These are phyloP conservation scores for Stegastes partitus DNA, from an alignment of 2,113 vertebrate species.

Conservation along the genomic window DNA sequence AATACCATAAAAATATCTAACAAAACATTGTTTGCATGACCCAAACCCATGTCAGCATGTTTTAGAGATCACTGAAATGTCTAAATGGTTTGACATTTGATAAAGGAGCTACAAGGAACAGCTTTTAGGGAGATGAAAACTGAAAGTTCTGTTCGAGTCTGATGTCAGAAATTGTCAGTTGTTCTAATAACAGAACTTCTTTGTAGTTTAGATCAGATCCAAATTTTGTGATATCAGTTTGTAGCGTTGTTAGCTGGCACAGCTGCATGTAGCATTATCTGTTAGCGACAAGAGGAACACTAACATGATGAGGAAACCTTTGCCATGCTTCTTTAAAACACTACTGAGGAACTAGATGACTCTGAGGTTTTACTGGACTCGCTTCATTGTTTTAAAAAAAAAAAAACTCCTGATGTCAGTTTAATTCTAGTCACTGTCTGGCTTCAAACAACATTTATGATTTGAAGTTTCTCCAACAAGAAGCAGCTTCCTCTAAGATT, in stretches of 20 bases:
- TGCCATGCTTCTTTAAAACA: neutral
- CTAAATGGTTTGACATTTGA: conserved; percentile 8
- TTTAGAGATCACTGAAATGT: neutral
- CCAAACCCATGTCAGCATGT: conserved; percentile 6
- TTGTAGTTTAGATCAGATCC: too few relatives aligned
- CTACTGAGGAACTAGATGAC: neutral
- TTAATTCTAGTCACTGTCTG: neutral
- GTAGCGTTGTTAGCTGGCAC: neutral
- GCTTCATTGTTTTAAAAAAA: neutral
- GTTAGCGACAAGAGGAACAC: neutral
- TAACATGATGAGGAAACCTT: neutral
- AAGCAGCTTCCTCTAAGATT: neutral
- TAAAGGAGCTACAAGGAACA: neutral
- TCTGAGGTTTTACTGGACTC: neutral
- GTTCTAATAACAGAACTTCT: neutral
- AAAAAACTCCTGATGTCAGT: neutral
- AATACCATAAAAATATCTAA: conserved; percentile 5
- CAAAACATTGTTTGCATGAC: conserved; percentile 1
- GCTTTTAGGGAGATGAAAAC: neutral
- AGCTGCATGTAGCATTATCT: neutral
- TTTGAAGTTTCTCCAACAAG: neutral
- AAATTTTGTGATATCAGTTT: too few relatives aligned
- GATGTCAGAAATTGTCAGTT: neutral
- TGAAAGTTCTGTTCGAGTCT: too few relatives aligned
- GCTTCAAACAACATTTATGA: conserved; percentile 7